These are phyloP conservation scores for Myotis findleyi DNA, from an alignment of 2,797 vertebrate genomes.

Conservation along the genomic window DNA sequence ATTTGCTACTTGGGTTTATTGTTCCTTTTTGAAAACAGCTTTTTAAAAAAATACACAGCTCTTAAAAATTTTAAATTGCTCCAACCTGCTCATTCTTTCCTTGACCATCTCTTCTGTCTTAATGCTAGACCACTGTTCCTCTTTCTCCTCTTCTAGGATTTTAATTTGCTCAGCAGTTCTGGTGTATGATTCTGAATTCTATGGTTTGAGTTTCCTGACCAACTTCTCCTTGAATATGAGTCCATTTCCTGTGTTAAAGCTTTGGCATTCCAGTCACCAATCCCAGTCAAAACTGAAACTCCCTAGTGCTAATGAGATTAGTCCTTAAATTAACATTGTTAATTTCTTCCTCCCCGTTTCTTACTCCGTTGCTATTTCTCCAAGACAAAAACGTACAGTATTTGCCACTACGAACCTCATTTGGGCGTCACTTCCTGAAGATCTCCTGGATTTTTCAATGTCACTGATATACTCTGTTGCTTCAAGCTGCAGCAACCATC, in stretches of 20 bases:
- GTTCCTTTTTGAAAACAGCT: constrained; percentile 42
- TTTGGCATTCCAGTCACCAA: constrained; percentile 58
- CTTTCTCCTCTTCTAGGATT: constrained; percentile 64
- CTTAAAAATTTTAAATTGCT: background rate
- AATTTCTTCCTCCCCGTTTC: constrained; percentile 65
- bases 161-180: constrained; percentile 73
- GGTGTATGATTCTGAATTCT: background rate
- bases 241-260: constrained; percentile 57
- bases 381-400: constrained; percentile 19
- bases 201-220: constrained; percentile 71
- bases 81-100: constrained; percentile 49
- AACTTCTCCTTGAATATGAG: constrained; percentile 59
- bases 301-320: background rate
- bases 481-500: constrained; percentile 43
- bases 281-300: constrained; percentile 59
- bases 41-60: background rate
- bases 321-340: constrained; percentile 29
- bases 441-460: background rate
- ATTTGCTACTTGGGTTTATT: background rate
- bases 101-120: constrained; percentile 39
- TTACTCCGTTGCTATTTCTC: constrained; percentile 67
- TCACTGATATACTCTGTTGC: background rate
- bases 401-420: constrained; percentile 70
- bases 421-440: constrained; percentile 50
- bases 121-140: constrained; percentile 55